phyloP scores from a whole-genome alignment of 2,797 vertebrate species.

The Siniperca obscura region DNA sequence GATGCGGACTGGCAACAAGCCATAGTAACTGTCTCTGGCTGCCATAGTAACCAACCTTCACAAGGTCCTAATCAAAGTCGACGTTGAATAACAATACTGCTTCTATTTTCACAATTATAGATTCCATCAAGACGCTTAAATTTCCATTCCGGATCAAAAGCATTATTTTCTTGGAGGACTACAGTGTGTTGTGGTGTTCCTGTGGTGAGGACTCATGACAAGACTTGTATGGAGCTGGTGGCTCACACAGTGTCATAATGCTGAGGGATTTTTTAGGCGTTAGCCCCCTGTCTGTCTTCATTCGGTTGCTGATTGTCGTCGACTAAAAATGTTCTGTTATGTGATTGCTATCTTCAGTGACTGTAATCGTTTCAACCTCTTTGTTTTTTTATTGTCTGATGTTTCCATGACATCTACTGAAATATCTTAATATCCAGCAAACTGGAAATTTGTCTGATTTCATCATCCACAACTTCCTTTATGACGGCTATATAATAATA shows the following conservation, averaged over 20 bases:
- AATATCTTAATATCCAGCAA: constrained; percentile 10
- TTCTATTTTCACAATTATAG: constrained; percentile 34
- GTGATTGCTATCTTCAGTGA: background rate
- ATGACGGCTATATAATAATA: background rate
- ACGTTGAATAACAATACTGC: constrained; percentile 41
- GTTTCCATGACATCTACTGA: background rate
- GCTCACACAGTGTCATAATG: background rate
- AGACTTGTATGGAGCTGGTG: background rate
- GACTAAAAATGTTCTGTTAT: background rate
- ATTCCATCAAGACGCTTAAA: constrained; percentile 14
- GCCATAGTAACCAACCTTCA: constrained; percentile 65
- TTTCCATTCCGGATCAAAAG: constrained; percentile 6
- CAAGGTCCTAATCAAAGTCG: constrained; percentile 51
- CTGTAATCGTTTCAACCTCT: background rate
- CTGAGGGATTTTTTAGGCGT: constrained; percentile 15
- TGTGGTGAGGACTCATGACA: background rate
- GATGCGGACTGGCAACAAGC: constrained; percentile 54
- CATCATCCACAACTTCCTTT: constrained; percentile 3
- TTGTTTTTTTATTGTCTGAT: constrained; percentile 11
- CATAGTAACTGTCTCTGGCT: constrained; percentile 60
- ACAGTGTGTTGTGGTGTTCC: background rate
- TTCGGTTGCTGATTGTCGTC: background rate
- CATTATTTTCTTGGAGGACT: background rate
- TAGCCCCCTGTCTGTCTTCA: background rate
- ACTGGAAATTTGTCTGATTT: background rate